Base-by-base conservation (phyloP, 2,113 vertebrate genomes). In the Notothenia coriiceps region DNA sequence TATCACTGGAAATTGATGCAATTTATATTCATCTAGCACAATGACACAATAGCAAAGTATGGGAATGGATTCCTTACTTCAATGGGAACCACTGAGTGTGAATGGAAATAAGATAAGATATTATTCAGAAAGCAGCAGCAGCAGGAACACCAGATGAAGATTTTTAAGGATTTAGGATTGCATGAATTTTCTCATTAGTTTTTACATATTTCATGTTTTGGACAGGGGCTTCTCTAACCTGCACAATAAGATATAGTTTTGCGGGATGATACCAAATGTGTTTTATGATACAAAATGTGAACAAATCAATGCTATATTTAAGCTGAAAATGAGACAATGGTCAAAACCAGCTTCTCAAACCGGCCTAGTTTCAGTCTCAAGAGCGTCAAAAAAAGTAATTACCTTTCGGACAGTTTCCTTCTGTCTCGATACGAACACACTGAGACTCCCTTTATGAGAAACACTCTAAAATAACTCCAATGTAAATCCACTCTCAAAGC, bases 21-120 rank as follows among this genome's bases (percentile, higher is more conserved):
- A 90, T 92, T 90, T 91, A 92, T 92, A 88, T 93, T 92, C 90
- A 93, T 92, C 88, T 82, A 55, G 82, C 88, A 79, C 80, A 70
- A 79, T 77, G 85, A 84, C 89, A 92, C 88, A 85, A 84, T 54
- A 77, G 20, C 89, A 57, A 63, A 80, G 73, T 63, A 20, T 77
- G 70, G 91, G 84, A 86, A 89, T 79, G 86, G 84, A 84, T 91
- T 85, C 74, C 67, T 65, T 74, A 77, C 87, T 89, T 88, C 85
- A 90, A 68, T 82, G 82, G 83, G n/a, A 87, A 80, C 80, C 86
- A 79, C 64, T 1, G 49, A 76, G 82, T 87, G 82, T 83, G 85
- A 87, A 86, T 83, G 79, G 85, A 86, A 91, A 83, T 40, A 74
- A 90, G 85, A 90, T 82, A 77, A 85, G 85, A 88, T 85, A 61